These are phyloP conservation scores for Columba guinea DNA, from an alignment of 2,797 vertebrate species.

Conservation along the genomic window DNA sequence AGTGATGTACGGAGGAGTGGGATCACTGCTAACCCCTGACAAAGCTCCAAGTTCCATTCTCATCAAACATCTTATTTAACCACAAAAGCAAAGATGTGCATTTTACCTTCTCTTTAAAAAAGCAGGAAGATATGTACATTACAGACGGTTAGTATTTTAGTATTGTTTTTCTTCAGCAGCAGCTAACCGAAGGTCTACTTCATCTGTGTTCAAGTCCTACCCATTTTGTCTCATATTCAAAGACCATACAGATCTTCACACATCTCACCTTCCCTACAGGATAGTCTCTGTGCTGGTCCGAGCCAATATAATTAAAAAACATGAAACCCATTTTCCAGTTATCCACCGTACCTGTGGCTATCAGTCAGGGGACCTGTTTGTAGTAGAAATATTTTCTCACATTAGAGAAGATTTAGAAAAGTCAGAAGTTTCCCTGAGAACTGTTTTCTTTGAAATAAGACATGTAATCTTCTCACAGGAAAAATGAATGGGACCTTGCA, in stretches of 20 bases:
- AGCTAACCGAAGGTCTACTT: background rate
- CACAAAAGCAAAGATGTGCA: background rate
- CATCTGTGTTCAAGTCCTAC: background rate
- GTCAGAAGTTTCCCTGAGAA: background rate
- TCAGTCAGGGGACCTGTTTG: background rate
- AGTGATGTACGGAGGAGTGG: constrained; percentile 44
- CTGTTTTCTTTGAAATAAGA: constrained; percentile 6
- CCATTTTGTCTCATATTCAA: background rate
- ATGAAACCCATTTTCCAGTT: background rate
- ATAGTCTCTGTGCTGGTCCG: background rate
- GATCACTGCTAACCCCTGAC: constrained; percentile 32
- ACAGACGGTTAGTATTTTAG: background rate
- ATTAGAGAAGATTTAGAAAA: background rate
- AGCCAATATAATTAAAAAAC: background rate
- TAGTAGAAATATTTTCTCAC: background rate
- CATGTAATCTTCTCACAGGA: background rate
- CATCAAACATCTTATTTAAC: background rate
- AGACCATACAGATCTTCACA: background rate
- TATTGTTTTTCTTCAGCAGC: background rate
- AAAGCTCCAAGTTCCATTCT: background rate
- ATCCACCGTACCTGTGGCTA: background rate
- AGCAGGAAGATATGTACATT: background rate
- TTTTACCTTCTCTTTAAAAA: background rate
- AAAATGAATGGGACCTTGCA: background rate
- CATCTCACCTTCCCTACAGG: background rate